Conservation (phyloP, 2,113 vertebrate genomes). For the Varanus salvator region DNA sequence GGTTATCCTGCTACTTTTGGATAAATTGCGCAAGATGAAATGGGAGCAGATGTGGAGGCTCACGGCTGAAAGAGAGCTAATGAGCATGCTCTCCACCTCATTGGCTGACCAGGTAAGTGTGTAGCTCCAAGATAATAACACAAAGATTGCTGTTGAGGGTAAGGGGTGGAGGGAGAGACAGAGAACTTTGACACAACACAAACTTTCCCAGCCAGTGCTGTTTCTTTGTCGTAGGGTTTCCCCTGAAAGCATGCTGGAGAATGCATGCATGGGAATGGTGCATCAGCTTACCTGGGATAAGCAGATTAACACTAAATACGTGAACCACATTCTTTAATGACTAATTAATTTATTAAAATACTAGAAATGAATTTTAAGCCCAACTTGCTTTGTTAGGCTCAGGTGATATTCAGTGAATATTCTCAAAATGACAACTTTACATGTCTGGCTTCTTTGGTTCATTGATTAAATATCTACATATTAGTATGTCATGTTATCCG, state of each 20-base stretch:
- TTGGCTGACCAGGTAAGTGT: slow-evolving; percentile 93
- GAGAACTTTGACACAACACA: neutral
- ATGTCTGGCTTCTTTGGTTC: too few species aligned
- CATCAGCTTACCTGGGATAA: neutral
- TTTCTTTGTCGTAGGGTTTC: neutral
- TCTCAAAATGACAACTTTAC: neutral
- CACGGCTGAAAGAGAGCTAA: slow-evolving; percentile 94
- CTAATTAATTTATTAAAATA: neutral
- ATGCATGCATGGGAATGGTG: neutral
- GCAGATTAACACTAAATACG: neutral
- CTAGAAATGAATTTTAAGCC: neutral
- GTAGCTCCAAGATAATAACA: neutral
- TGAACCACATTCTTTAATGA: neutral
- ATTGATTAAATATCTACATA: neutral
- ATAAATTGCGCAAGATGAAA: slow-evolving; percentile 94
- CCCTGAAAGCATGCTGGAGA: neutral
- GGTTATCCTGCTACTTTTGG: slow-evolving; percentile 94
- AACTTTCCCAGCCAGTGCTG: neutral
- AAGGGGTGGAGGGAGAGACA: neutral
- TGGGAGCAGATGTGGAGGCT: slow-evolving; percentile 99
- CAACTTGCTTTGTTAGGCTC: neutral
- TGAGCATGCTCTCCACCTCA: slow-evolving; percentile 98
- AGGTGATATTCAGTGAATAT: neutral
- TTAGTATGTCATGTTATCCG: neutral
- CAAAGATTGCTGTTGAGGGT: neutral